Percentiles rank a stretch among this genome's conserved stretches.
These are phyloP conservation scores for Ferdinandea cuprea DNA, from an alignment of 2,888 invertebrate species.

Conservation along the genomic window DNA sequence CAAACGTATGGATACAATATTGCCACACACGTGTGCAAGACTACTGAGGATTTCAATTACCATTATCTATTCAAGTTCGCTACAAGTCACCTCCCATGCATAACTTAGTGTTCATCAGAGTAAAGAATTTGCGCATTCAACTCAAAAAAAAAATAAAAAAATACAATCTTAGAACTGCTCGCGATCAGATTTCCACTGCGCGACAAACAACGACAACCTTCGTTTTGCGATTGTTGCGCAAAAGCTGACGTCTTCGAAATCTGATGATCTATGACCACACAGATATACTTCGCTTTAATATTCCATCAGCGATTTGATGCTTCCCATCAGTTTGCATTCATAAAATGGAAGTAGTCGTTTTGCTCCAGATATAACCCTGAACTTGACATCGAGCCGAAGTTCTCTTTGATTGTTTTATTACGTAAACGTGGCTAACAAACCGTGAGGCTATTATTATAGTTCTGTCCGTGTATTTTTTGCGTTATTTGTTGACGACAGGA, in stretches of 20 bases:
- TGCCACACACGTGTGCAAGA: conserved; percentile 18
- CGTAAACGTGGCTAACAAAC: conserved; percentile 66
- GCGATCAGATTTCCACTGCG: conserved; percentile 33
- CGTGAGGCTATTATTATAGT: conserved; percentile 45
- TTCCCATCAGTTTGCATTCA: conserved; percentile 24
- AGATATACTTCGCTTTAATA: neutral
- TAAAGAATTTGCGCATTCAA: conserved; percentile 27
- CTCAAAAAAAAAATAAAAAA: conserved; percentile 7
- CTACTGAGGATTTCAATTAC: conserved; percentile 16
- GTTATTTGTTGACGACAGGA: conserved; percentile 33
- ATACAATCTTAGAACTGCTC: conserved; percentile 17
- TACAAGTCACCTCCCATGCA: conserved; percentile 44
- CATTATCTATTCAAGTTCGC: conserved; percentile 36
- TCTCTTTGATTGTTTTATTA: conserved; percentile 55
- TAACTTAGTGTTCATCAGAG: conserved; percentile 28
- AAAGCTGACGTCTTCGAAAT: conserved; percentile 23
- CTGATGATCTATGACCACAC: conserved; percentile 60
- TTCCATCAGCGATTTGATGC: conserved; percentile 3
- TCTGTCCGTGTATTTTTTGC: conserved; percentile 10
- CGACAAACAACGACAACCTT: conserved; percentile 14
- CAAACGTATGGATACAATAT: too few species aligned
- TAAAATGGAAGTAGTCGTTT: conserved; percentile 46
- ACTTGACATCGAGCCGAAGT: conserved; percentile 58
- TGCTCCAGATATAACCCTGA: conserved; percentile 71
- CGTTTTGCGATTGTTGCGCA: conserved; percentile 21